These are phyloP conservation scores for Lepilemur septentrionalis DNA, from an alignment of 2,797 vertebrate species.

Conservation along the genomic window DNA sequence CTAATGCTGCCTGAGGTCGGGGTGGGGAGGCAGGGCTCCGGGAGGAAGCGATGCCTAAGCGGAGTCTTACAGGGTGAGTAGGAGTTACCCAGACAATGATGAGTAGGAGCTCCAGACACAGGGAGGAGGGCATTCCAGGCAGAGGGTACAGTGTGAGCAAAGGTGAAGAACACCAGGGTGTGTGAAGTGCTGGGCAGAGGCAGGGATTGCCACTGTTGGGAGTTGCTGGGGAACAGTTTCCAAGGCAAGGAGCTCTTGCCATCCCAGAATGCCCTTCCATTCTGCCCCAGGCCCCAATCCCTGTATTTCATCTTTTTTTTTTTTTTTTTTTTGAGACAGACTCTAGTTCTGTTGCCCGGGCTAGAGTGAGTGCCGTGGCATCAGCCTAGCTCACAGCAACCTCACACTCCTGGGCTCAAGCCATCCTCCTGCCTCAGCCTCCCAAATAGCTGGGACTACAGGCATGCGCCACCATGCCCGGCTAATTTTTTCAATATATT, in stretches of 20 bases:
- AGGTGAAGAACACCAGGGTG: neutral
- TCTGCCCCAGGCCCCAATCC: neutral
- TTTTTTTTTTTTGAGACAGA: too few species aligned
- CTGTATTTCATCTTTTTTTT: neutral
- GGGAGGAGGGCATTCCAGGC: constrained; percentile 50
- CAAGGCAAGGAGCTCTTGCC: neutral
- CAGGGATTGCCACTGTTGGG: neutral
- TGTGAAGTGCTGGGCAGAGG: neutral
- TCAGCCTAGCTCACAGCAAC: too few species aligned
- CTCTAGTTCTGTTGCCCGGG: too few species aligned
- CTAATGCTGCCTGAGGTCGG: neutral
- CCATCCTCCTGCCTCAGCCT: too few species aligned
- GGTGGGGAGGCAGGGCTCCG: neutral
- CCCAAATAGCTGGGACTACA: too few species aligned
- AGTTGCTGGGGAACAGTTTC: neutral
- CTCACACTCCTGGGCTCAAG: too few species aligned
- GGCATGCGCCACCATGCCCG: too few species aligned
- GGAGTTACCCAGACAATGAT: constrained; percentile 49
- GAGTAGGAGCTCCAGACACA: constrained; percentile 54
- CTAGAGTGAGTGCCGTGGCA: too few species aligned
- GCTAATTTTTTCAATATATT: too few species aligned
- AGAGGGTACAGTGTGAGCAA: neutral
- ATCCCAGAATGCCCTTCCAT: neutral
- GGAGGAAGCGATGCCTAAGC: constrained; percentile 47
- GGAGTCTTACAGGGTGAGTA: constrained; percentile 51